phyloP scores from a whole-genome alignment of 2,797 vertebrate genomes.

The Nothura maculosa region DNA sequence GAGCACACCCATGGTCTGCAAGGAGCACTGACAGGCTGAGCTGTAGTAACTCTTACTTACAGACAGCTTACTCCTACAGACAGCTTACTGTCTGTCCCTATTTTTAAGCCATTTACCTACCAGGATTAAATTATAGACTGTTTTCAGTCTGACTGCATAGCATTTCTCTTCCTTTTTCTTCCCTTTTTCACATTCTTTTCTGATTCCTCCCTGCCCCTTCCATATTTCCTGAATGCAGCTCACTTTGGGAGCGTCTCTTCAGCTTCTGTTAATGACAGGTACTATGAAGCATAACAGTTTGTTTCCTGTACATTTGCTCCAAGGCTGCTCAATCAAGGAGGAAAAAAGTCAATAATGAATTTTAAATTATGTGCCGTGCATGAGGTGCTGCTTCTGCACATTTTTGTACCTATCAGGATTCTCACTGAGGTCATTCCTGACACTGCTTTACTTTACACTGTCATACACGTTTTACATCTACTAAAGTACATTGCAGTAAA shows the following conservation, averaged over 20 bases:
- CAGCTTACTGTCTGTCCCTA: neutral
- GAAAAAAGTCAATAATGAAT: neutral
- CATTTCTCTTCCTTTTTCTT: neutral
- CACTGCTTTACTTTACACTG: neutral
- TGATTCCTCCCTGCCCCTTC: neutral
- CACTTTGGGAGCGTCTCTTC: neutral
- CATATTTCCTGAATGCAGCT: neutral
- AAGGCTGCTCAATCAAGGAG: neutral
- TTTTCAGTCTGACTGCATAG: neutral
- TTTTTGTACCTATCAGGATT: neutral
- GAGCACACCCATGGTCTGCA: neutral
- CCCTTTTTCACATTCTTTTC: neutral
- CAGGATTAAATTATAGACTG: neutral
- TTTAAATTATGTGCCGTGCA: neutral
- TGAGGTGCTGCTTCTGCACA: neutral
- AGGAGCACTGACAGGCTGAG: neutral
- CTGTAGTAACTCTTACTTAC: neutral
- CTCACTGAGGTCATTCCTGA: neutral
- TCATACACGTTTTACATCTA: neutral
- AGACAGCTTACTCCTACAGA: too few relatives aligned
- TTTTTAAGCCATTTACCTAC: neutral
- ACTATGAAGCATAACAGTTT: neutral
- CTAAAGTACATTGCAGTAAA: neutral
- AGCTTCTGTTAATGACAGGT: neutral
- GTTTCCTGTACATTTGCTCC: neutral